Base-by-base conservation (phyloP, 2,113 vertebrate species). In the Baryphthengus martii region DNA sequence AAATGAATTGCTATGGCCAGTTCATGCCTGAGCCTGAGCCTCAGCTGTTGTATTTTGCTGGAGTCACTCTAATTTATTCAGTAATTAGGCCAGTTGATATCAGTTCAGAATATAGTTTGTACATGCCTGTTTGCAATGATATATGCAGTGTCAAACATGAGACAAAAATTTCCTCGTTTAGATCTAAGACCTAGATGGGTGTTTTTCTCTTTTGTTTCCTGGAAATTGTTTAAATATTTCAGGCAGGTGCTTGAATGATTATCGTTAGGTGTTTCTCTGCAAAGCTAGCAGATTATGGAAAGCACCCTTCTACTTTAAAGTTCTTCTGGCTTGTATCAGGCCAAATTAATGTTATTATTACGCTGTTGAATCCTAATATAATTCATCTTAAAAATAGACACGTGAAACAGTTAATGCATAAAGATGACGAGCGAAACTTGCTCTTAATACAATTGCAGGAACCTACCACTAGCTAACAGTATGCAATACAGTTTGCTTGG, bases 331-430 rank as follows among this genome's bases (percentile, higher is more conserved):
- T 95, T 85, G 74, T 95, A 82, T 83, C 85, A 95, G 82, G 85
- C 63, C 94, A 97, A 98, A 97, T 95, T 89, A 96, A 96, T 89
- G 84, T 90, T 95, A 95, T 95, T 96, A 96, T 93, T 97, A 97
- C 95, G 91, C 74, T 87, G 89, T 90, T 93, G 94, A 96, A 97
- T 97, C 59, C 53, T 93, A 95, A 96, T 35, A n/a, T 80, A 88
- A 91, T 94, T 96, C 29, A 88, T 89, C 73, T 89, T 62, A 56
- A 70, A 92, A 93, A 78, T 24, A 97, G 84, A 52, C 61, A 93
- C 75, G 88, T 85, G 55, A 72, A 90, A 93, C 40, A 81, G 62
- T 85, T 83, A 86, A 66, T 76, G 50, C 17, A 35, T 28, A 68
- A 85, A 65, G 70, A 74, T n/a, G 77, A 73, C 17, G 65, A 92